Base-by-base conservation (phyloP, 2,113 vertebrate species). In the human (Homo sapiens) region DNA sequence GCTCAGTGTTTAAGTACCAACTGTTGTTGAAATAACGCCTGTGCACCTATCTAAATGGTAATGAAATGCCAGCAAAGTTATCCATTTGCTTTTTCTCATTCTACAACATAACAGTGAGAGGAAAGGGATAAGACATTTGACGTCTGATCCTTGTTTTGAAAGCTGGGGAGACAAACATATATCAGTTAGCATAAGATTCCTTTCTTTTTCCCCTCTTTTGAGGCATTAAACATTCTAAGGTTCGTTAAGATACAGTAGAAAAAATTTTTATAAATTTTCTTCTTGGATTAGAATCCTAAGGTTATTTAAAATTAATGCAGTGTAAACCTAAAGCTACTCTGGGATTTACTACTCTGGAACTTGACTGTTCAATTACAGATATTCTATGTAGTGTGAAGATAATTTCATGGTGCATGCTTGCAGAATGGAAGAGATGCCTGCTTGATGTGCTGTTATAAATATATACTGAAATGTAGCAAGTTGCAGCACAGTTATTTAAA, bases 11-110 rank as follows among this genome's bases (percentile, higher is more conserved):
- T 78, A 81, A 96, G 78, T 73, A 92, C 52, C 25, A 70, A 40
- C 1, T 1, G 23, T 55, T 93, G 14, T 90, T 94, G 89, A 97
- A 97, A 93, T 84, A 96, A 96, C 66, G 5, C 84, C 57, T 75
- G 35, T 92, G 85, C 17, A 79, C 89, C 86, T 40, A 27, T 98
- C 64, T 98, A 95, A 95, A 98, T 96, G 76, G 50, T 96, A 97
- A 97, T 97, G 82, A 98, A 98, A 97, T 97, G 66, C 64, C 89
- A 89, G 93, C 59, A 57, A 55, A 96, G 40, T 59, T 96, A 68
- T 73, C 43, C 80, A 32, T 89, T 94, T 95, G 43, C 84, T 85
- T 90, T 81, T 89, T 84, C 88, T 38, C 11, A 52, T 97, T 57
- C 57, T 92, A 20, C 11, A 90, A 80, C 76, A 73, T 97, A 80